Base-by-base conservation (phyloP, 2,113 vertebrate genomes). In the Trematomus loennbergii region DNA sequence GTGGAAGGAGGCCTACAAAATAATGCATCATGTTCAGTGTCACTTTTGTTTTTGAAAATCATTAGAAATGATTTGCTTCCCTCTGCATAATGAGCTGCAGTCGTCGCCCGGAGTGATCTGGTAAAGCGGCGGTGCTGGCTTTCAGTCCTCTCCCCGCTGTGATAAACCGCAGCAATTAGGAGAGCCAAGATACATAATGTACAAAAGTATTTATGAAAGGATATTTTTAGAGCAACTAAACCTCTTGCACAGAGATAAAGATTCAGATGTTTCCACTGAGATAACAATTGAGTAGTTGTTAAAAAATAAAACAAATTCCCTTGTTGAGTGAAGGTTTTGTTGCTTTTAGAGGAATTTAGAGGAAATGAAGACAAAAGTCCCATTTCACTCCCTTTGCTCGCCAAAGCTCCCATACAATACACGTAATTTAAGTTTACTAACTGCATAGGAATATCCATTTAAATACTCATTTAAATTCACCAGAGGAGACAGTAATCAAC, bases 101-200 rank as follows among this genome's bases (percentile, higher is more conserved):
- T 63, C 48, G 2, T 73, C 25, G 84, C 89, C 87, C 59, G 82
- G 65, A 83, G 85, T 75, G 78, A 66, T 85, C 36, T 59, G 16
- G 81, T 85, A 77, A 85, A 64, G 63, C 75, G 65, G 53, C 46
- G 58, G 60, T 67, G 85, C 74, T 64, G 72, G 46, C 70, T 83
- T 79, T 80, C 53, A 50, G 55, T 81, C 20, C 49, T 33, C 40
- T 12, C 33, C 86, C 82, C 52, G 82, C 86, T 91, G 91, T 63
- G 88, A 90, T 83, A 91, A 91, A 88, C 88, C 60, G 50, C 82
- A 81, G 89, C 85, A 92, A 91, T 92, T 90, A 92, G 64, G 46
- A 54, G 22, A 81, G 75, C 62, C 15, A 66, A 87, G 78, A 88
- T 66, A 61, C 78, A 85, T 77, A 70, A 80, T 72, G 79, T 79